These are phyloP conservation scores for Conchocele bisecta DNA, from an alignment of 2,888 invertebrate species.

Conservation along the genomic window DNA sequence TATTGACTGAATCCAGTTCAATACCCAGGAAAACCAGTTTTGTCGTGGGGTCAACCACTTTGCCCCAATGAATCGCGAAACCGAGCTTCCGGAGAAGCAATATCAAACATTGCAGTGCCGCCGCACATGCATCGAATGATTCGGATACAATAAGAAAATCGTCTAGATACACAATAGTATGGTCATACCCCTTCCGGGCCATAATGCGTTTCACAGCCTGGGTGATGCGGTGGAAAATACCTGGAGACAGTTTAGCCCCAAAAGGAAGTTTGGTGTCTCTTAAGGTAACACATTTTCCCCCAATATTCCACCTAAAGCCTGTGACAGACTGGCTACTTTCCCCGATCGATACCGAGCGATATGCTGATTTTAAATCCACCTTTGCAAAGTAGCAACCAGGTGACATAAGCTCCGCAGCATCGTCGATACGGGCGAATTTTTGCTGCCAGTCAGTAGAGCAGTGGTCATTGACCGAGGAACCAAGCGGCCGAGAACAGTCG, in stretches of 20 bases:
- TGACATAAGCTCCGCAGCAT: slow-evolving; percentile 21
- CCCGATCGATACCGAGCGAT: slow-evolving; percentile 27
- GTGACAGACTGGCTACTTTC: slow-evolving; percentile 25
- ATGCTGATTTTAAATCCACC: slow-evolving; percentile 32
- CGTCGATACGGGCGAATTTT: slow-evolving; percentile 20
- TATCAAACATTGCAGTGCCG: slow-evolving; percentile 7
- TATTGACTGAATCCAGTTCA: slow-evolving; percentile 5
- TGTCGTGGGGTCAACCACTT: slow-evolving; percentile 22
- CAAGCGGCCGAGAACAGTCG: slow-evolving; percentile 13
- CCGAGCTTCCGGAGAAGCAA: slow-evolving; percentile 13
- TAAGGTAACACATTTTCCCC: neutral
- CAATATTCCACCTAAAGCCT: slow-evolving; percentile 22
- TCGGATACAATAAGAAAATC: slow-evolving; percentile 13
- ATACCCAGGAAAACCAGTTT: slow-evolving; percentile 24
- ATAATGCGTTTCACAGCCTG: slow-evolving; percentile 30
- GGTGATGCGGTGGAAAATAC: slow-evolving; percentile 31
- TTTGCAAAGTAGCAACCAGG: slow-evolving; percentile 26
- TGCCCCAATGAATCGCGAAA: slow-evolving; percentile 29
- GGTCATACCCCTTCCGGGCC: slow-evolving; percentile 15
- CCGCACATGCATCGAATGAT: neutral
- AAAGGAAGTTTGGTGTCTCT: slow-evolving; percentile 20
- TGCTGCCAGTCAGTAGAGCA: slow-evolving; percentile 1
- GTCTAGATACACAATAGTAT: slow-evolving; percentile 17
- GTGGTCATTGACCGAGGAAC: slow-evolving; percentile 20
- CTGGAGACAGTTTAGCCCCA: slow-evolving; percentile 21